Conservation (phyloP, 2,113 vertebrate species). For the Brienomyrus longianalis region DNA sequence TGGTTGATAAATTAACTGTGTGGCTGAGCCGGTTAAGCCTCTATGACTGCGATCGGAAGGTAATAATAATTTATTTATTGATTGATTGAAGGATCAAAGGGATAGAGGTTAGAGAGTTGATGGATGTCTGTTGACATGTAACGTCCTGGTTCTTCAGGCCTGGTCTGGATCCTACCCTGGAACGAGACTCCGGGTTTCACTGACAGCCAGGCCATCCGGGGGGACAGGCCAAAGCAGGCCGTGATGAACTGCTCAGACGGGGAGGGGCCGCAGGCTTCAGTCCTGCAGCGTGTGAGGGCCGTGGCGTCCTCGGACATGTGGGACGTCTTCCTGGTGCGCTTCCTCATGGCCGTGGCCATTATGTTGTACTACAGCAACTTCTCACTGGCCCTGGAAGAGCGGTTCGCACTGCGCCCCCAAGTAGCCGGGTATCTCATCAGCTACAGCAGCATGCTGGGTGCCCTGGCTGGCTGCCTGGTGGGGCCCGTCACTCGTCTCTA, state of each 20-base stretch:
- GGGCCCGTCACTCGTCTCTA: conserved; percentile 77
- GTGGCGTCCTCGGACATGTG: conserved; percentile 76
- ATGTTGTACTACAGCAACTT: conserved; percentile 93
- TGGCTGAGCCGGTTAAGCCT: neutral
- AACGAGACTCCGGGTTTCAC: conserved; percentile 41
- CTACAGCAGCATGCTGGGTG: conserved; percentile 81
- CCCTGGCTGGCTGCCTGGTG: conserved; percentile 73
- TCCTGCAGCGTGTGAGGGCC: conserved; percentile 62
- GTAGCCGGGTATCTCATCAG: conserved; percentile 80
- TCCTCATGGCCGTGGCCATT: conserved; percentile 81
- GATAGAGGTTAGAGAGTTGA: neutral
- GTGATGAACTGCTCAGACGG: conserved; percentile 22
- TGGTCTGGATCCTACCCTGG: conserved; percentile 82
- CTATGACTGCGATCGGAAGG: neutral
- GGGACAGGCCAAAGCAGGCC: conserved; percentile 3
- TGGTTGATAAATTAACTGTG: neutral
- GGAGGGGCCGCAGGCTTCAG: conserved; percentile 54
- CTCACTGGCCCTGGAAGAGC: conserved; percentile 84
- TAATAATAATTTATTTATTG: neutral
- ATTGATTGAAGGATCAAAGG: neutral
- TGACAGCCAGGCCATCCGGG: conserved; percentile 36
- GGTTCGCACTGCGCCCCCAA: conserved; percentile 77
- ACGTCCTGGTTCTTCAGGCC: conserved; percentile 52
- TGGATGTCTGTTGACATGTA: neutral
- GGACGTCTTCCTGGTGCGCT: conserved; percentile 80